Percentiles rank a stretch among this genome's conserved stretches.
Conservation (phyloP, 2,113 vertebrate species). For the Oceanodroma tethys region DNA sequence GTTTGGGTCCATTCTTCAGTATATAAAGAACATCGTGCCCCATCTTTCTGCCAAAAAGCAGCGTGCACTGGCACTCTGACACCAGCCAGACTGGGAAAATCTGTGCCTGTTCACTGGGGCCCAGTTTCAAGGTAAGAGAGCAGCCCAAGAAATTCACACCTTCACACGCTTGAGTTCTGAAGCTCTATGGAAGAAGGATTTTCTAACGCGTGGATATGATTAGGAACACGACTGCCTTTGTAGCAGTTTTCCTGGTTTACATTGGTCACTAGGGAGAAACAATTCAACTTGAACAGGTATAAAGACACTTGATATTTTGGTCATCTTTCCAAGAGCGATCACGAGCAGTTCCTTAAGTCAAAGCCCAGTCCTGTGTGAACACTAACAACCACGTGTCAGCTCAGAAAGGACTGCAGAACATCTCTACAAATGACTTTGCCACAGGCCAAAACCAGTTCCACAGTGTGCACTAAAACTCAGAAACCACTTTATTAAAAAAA, state of each 20-base stretch:
- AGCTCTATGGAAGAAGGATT: neutral
- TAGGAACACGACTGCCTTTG: neutral
- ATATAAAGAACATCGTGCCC: neutral
- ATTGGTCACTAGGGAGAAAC: neutral
- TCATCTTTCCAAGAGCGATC: neutral
- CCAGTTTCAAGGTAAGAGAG: neutral
- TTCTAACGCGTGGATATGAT: neutral
- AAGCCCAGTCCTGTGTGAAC: neutral
- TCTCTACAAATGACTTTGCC: neutral
- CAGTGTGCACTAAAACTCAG: neutral
- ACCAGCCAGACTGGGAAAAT: neutral
- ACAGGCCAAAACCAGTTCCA: neutral
- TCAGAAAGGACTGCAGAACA: neutral
- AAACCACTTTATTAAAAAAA: neutral
- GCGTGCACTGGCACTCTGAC: neutral
- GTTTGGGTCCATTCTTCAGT: neutral
- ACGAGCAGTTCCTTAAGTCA: neutral
- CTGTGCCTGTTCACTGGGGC: neutral
- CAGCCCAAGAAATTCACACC: neutral
- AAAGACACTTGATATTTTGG: neutral
- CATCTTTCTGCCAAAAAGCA: neutral
- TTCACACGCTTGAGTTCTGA: neutral
- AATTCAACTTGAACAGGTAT: neutral
- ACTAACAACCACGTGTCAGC: neutral
- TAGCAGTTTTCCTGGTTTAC: neutral